A percentile compares a stretch with the other conserved stretches of the same genome.
Conservation (phyloP, 2,797 vertebrate species). For the Buphagus erythrorhynchus region DNA sequence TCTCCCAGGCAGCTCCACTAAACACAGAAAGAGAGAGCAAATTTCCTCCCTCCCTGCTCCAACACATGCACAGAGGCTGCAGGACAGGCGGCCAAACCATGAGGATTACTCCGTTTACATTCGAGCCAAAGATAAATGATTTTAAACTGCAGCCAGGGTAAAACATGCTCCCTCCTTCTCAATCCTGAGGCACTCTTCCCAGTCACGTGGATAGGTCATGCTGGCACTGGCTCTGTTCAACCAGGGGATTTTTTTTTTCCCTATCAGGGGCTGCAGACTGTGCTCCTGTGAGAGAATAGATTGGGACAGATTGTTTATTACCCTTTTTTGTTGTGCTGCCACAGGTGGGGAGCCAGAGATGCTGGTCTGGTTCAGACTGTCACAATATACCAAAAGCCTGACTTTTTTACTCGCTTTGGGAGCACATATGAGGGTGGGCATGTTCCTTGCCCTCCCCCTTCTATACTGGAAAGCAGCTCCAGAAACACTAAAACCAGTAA, state of each 20-base stretch:
- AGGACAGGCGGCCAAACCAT: neutral
- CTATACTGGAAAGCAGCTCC: neutral
- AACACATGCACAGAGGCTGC: neutral
- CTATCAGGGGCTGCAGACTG: neutral
- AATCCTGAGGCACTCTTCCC: neutral
- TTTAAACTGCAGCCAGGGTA: neutral
- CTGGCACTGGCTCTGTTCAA: neutral
- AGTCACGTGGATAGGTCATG: neutral
- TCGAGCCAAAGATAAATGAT: neutral
- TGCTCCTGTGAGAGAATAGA: neutral
- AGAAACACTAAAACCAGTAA: neutral
- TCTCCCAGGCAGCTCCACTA: neutral
- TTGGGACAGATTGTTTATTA: neutral
- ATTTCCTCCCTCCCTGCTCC: neutral
- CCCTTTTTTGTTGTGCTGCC: neutral
- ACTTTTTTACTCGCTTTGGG: neutral
- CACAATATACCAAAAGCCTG: neutral
- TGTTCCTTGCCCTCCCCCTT: neutral
- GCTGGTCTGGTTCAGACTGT: neutral
- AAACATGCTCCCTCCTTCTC: neutral
- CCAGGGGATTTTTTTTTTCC: neutral
- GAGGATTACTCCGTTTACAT: neutral
- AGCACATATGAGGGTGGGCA: neutral
- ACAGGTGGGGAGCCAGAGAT: neutral
- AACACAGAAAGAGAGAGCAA: rapidly evolving